Evolutionary conservation across 2,797 vertebrate genomes (phyloP).

Genomic region (Serranus cabrilla): DNA sequence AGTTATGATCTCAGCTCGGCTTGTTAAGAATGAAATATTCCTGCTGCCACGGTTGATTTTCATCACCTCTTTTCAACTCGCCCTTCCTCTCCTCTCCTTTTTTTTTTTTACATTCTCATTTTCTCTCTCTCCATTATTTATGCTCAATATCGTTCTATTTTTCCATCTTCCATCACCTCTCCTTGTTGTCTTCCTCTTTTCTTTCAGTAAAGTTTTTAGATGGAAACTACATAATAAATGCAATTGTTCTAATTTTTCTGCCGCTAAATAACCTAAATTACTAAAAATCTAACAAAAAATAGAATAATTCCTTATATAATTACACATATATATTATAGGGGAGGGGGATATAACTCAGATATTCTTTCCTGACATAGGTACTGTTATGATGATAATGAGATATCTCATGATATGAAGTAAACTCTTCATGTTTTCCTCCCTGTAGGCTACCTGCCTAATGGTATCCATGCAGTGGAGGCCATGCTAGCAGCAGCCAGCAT

Average conservation of each 20-base stretch:
- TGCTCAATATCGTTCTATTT: background rate
- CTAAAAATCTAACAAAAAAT: background rate
- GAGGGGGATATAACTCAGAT: too few species aligned
- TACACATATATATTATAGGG: too few species aligned
- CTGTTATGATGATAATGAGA: too few species aligned
- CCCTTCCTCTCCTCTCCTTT: background rate
- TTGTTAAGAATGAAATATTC: conserved; percentile 44
- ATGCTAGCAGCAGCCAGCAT: conserved; percentile 96
- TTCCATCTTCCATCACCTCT: background rate
- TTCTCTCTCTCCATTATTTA: conserved; percentile 2
- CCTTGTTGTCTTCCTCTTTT: background rate
- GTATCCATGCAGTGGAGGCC: conserved; percentile 91
- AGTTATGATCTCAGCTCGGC: conserved; percentile 26
- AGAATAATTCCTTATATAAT: background rate
- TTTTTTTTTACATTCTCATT: background rate
- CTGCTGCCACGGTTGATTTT: conserved; percentile 6
- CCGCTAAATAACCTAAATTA: background rate
- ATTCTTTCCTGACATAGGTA: background rate
- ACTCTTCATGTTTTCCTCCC: background rate
- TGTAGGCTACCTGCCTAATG: conserved; percentile 94
- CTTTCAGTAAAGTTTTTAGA: background rate
- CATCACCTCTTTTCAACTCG: background rate
- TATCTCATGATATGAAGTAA: too few species aligned
- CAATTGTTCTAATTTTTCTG: background rate
- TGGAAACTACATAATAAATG: background rate